These are phyloP conservation scores for Tanypteryx hageni DNA, from an alignment of 2,888 invertebrate genomes.

Conservation along the genomic window DNA sequence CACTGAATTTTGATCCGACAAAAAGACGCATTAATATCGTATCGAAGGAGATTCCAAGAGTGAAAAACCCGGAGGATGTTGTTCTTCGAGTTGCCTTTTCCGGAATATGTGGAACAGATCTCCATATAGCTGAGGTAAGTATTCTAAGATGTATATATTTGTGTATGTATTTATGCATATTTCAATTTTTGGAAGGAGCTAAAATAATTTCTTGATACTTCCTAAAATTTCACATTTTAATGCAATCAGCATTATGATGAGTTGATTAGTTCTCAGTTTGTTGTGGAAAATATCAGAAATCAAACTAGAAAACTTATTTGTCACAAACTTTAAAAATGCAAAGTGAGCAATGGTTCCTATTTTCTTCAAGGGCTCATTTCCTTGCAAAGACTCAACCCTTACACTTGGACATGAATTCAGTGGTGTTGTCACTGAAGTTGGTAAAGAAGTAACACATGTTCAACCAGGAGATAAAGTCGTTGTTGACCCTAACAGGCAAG, in stretches of 20 bases:
- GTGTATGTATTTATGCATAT: background rate
- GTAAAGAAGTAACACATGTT: slow-evolving; percentile 77
- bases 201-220: background rate
- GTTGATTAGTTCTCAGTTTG: background rate
- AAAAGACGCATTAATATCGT: slow-evolving; percentile 75
- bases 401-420: slow-evolving; percentile 84
- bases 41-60: slow-evolving; percentile 76
- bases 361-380: slow-evolving; percentile 80
- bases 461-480: slow-evolving; percentile 82
- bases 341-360: slow-evolving; percentile 62
- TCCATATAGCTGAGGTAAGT: slow-evolving; percentile 83
- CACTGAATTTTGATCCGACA: slow-evolving; percentile 78
- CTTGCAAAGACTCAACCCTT: slow-evolving; percentile 78
- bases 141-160: background rate
- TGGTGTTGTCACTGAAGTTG: slow-evolving; percentile 79
- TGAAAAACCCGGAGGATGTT: slow-evolving; percentile 78
- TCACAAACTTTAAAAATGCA: background rate
- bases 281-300: background rate
- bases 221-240: background rate
- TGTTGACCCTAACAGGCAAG: slow-evolving; percentile 83
- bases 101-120: slow-evolving; percentile 85
- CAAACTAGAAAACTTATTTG: background rate
- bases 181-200: background rate
- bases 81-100: slow-evolving; percentile 82
- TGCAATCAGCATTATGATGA: background rate